phyloP scores from a whole-genome alignment of 2,113 vertebrate genomes.

The Phaethon lepturus region DNA sequence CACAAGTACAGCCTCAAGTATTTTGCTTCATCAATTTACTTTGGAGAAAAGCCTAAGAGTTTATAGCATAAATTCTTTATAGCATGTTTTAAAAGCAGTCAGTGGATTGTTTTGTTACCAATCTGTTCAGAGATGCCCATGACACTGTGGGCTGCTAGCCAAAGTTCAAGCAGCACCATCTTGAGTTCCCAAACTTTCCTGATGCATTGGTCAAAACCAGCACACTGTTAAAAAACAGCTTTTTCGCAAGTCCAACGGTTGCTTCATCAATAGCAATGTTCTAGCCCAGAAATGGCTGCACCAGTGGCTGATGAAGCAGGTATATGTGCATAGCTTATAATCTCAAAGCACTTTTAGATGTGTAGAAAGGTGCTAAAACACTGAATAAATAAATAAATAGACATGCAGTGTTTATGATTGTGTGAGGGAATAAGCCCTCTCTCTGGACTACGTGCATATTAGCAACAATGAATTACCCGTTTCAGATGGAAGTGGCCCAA shows the following conservation, averaged over 20 bases:
- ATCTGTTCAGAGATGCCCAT: background rate
- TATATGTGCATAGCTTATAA: background rate
- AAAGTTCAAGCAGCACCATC: background rate
- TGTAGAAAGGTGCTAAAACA: constrained; percentile 36
- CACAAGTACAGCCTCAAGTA: background rate
- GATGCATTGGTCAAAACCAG: background rate
- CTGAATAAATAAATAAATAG: constrained; percentile 62
- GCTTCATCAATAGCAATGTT: background rate
- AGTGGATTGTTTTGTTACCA: background rate
- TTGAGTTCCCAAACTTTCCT: background rate
- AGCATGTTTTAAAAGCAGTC: background rate
- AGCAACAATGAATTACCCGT: background rate
- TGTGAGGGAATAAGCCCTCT: background rate
- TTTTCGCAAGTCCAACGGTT: background rate
- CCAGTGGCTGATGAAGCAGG: background rate
- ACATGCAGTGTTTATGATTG: background rate
- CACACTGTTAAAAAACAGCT: background rate
- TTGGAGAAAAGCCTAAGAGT: background rate
- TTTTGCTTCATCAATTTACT: background rate
- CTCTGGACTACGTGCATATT: background rate
- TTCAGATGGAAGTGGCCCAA: background rate
- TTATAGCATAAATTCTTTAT: background rate
- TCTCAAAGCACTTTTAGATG: background rate
- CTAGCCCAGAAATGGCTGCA: background rate
- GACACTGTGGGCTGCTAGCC: background rate